phyloP scores from a whole-genome alignment of 2,113 vertebrate species.

The Parotia lawesii region DNA sequence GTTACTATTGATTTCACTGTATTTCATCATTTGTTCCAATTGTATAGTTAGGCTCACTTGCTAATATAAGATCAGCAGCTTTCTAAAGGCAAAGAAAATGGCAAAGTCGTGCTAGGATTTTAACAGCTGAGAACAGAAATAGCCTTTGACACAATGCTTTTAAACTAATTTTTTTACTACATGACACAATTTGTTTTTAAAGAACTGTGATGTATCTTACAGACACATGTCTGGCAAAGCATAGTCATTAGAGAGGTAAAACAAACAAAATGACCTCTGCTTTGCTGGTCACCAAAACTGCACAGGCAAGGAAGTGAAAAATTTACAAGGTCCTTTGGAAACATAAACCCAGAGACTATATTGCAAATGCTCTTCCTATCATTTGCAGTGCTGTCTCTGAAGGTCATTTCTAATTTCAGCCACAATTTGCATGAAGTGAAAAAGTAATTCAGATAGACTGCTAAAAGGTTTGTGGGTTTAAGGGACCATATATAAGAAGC shows the following conservation, averaged over 20 bases:
- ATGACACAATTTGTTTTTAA: conserved; percentile 56
- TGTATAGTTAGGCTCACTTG: neutral
- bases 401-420: conserved; percentile 39
- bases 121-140: conserved; percentile 27
- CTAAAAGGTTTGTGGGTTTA: neutral
- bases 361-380: neutral
- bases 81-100: conserved; percentile 21
- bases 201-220: conserved; percentile 17
- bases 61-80: neutral
- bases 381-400: neutral
- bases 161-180: neutral
- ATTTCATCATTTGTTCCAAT: conserved; percentile 31
- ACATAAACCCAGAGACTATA: neutral
- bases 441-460: neutral
- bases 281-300: neutral
- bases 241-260: conserved; percentile 20
- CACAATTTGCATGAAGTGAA: neutral
- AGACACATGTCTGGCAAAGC: conserved; percentile 10
- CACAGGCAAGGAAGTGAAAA: neutral
- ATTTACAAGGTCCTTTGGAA: conserved; percentile 13
- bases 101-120: neutral
- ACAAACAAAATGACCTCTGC: conserved; percentile 29
- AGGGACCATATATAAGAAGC: neutral
- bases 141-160: conserved; percentile 38
- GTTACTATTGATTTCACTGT: conserved; percentile 6